Conservation (phyloP, 1,140 invertebrate species). For the Pinna nobilis region DNA sequence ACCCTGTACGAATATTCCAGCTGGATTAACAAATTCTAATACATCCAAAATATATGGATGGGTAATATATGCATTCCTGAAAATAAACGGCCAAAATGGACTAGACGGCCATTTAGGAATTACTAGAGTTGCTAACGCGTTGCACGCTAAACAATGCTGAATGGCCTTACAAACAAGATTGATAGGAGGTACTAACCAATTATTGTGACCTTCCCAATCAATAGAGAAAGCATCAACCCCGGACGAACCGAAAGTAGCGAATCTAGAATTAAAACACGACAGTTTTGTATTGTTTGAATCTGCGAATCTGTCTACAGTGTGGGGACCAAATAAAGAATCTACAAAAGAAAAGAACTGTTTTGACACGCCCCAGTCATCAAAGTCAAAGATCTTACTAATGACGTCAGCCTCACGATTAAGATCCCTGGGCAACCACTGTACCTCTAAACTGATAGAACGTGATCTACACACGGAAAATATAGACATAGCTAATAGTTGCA, state of each 20-base stretch:
- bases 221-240: constrained; percentile 30
- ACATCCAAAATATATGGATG: constrained; percentile 15
- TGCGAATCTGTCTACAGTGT: constrained; percentile 30
- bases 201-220: constrained; percentile 24
- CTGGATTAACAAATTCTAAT: constrained; percentile 9
- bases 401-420: neutral
- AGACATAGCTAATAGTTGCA: constrained; percentile 21
- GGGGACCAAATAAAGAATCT: constrained; percentile 19
- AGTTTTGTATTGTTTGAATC: constrained; percentile 18
- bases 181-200: constrained; percentile 27
- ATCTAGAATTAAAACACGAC: constrained; percentile 26
- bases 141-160: neutral
- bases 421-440: constrained; percentile 35
- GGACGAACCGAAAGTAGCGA: neutral
- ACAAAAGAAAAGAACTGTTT: constrained; percentile 21
- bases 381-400: constrained; percentile 24
- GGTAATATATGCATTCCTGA: neutral
- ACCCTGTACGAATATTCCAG: constrained; percentile 9
- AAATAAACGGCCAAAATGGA: constrained; percentile 20
- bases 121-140: neutral
- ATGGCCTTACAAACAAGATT: constrained; percentile 5
- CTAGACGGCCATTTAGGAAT: constrained; percentile 28
- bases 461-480: constrained; percentile 24
- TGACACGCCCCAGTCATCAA: constrained; percentile 26
- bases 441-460: constrained; percentile 18